A percentile compares a stretch with the other conserved stretches of the same genome.
Conservation (phyloP, 1,140 invertebrate species). For the Philotrypesis tridentata region DNA sequence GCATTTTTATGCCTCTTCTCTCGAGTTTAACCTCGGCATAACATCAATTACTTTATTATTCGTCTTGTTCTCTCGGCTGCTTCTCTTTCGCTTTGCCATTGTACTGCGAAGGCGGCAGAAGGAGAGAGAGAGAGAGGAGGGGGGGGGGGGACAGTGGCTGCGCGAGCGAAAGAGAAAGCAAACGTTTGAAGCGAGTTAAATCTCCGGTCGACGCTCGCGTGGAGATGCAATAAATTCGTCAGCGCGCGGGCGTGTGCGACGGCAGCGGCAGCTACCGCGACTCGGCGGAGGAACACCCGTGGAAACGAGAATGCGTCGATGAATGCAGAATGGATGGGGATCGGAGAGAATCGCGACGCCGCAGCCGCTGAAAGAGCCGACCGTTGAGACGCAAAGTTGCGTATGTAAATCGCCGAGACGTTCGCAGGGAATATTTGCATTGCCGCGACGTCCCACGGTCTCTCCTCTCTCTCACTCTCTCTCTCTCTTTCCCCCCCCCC, state of each 20-base stretch:
- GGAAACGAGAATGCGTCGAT: constrained; percentile 66
- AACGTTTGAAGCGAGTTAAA: constrained; percentile 42
- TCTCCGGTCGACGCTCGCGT: constrained; percentile 31
- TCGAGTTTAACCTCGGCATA: constrained; percentile 9
- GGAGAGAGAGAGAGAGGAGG: background rate
- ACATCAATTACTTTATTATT: constrained; percentile 50
- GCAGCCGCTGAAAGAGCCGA: constrained; percentile 47
- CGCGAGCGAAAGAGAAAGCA: constrained; percentile 1
- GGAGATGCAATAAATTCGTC: constrained; percentile 52
- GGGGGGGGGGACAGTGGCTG: background rate
- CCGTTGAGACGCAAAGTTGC: constrained; percentile 56
- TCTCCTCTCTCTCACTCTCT: constrained; percentile 30
- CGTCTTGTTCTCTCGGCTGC: constrained; percentile 20
- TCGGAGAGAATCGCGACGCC: constrained; percentile 59
- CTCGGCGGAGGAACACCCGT: constrained; percentile 53
- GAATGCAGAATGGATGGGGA: constrained; percentile 64
- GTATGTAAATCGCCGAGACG: constrained; percentile 62
- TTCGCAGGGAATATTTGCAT: constrained; percentile 60
- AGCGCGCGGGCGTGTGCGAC: constrained; percentile 36
- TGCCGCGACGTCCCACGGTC: constrained; percentile 59
- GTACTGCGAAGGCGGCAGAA: background rate
- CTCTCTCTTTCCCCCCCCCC: background rate
- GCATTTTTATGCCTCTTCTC: background rate
- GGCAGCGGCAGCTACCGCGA: constrained; percentile 9
- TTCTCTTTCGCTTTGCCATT: background rate